Percentiles rank a stretch among this genome's conserved stretches.
Evolutionary conservation across 2,888 invertebrate genomes (phyloP).

Genomic region (Scaptomyza flava): DNA sequence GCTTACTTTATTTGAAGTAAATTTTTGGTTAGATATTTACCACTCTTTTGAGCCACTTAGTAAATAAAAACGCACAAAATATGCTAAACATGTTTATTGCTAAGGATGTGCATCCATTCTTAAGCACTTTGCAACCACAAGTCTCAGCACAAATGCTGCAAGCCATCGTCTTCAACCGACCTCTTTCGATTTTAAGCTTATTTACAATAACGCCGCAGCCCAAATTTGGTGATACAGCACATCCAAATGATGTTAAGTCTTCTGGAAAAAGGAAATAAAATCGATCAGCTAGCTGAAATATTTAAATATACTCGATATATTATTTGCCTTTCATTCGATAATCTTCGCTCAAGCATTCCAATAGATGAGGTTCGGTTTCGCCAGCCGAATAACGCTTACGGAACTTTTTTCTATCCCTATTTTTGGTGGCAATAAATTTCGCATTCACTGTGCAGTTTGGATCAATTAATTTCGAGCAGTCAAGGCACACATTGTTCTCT

Average conservation of each 20-base stretch:
- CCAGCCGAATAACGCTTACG: neutral
- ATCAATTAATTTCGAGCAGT: neutral
- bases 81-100: too few species aligned
- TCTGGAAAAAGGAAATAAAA: neutral
- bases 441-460: neutral
- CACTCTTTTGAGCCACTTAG: too few species aligned
- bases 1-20: too few species aligned
- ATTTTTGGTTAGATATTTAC: too few species aligned
- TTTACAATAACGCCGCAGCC: slow-evolving; percentile 24
- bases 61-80: too few species aligned
- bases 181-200: neutral
- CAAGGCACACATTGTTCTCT: neutral
- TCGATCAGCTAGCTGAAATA: neutral
- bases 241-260: neutral
- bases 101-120: too few species aligned
- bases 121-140: too few species aligned
- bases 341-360: too few species aligned
- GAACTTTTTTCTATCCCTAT: neutral
- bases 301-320: neutral
- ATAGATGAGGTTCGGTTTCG: neutral
- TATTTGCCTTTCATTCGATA: neutral
- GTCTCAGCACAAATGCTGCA: too few species aligned
- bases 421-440: neutral
- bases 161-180: neutral
- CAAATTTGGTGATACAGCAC: slow-evolving; percentile 2